These are phyloP conservation scores for Pseudomyrmex flavicornis DNA, from an alignment of 1,140 invertebrate species.

Conservation along the genomic window DNA sequence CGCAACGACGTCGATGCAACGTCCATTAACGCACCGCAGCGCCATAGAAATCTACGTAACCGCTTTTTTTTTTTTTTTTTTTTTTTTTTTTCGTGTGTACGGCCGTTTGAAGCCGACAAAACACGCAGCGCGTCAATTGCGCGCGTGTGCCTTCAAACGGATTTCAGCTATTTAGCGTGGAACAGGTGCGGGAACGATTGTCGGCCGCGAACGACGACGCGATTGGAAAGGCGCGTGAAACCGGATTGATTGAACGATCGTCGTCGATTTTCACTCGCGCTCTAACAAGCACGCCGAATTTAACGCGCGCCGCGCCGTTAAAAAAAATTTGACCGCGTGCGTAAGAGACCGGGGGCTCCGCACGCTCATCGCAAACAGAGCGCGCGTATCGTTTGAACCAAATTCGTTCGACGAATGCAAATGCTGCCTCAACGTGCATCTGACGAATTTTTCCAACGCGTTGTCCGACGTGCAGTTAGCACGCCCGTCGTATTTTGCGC, in stretches of 20 bases:
- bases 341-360: slow-evolving; percentile 2
- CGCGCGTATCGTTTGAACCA: slow-evolving; percentile 9
- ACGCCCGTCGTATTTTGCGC: slow-evolving; percentile 12
- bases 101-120: slow-evolving; percentile 20
- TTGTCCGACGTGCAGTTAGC: slow-evolving; percentile 33
- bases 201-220: no score
- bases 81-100: no score
- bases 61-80: slow-evolving; percentile 27
- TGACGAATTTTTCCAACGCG: slow-evolving; percentile 6
- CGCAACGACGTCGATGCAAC: neutral
- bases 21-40: slow-evolving; percentile 32
- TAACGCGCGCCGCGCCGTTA: neutral
- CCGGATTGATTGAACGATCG: neutral
- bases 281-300: slow-evolving; percentile 42
- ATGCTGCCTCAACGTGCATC: slow-evolving; percentile 10
- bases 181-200: slow-evolving; percentile 35
- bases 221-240: slow-evolving; percentile 20
- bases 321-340: slow-evolving; percentile 11
- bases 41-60: slow-evolving; percentile 42
- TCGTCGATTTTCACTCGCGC: slow-evolving; percentile 12
- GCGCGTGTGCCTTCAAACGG: slow-evolving; percentile 20
- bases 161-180: slow-evolving; percentile 42
- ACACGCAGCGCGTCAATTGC: slow-evolving; percentile 7
- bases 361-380: slow-evolving; percentile 1
- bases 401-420: slow-evolving; percentile 41